Evolutionary conservation across 2,797 vertebrate genomes (phyloP).

Genomic region (Protosalanx chinensis): DNA sequence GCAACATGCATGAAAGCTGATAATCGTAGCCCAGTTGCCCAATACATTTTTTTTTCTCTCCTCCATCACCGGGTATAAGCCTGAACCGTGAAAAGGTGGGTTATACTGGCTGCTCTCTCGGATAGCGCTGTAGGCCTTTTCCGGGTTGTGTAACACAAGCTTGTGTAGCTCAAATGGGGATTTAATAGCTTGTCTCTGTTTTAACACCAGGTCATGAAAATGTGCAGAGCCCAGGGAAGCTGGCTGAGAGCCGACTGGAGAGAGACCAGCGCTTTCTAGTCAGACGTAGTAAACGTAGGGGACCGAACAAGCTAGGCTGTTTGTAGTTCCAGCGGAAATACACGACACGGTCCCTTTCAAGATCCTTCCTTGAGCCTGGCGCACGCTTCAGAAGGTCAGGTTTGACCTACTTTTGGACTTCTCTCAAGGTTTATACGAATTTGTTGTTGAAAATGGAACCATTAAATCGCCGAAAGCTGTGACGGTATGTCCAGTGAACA

Average conservation of each 20-base stretch:
- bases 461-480: too few relatives aligned
- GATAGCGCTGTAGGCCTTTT: slow-evolving; percentile 40
- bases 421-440: not conserved
- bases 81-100: not conserved
- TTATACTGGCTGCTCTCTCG: not conserved
- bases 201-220: slow-evolving; percentile 50
- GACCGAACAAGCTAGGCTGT: not conserved
- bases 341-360: not conserved
- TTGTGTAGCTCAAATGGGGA: slow-evolving; percentile 53
- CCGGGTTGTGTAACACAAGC: slow-evolving; percentile 54
- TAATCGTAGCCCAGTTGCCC: not conserved
- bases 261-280: slow-evolving; percentile 1
- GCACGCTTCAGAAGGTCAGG: too few relatives aligned
- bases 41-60: not conserved
- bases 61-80: not conserved
- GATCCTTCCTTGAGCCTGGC: too few relatives aligned
- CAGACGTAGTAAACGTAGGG: not conserved
- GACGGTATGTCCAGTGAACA: not conserved
- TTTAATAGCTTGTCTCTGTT: slow-evolving; percentile 59
- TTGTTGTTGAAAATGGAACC: not conserved
- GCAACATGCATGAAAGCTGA: not conserved
- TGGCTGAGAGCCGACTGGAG: not conserved
- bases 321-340: not conserved
- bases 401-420: too few relatives aligned
- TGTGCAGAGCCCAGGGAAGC: slow-evolving; percentile 15